Evolutionary conservation across 2,797 vertebrate species (phyloP), one percentile per base, ranked within the genome.

Genomic region (Chaetophractus vellerosus): DNA sequence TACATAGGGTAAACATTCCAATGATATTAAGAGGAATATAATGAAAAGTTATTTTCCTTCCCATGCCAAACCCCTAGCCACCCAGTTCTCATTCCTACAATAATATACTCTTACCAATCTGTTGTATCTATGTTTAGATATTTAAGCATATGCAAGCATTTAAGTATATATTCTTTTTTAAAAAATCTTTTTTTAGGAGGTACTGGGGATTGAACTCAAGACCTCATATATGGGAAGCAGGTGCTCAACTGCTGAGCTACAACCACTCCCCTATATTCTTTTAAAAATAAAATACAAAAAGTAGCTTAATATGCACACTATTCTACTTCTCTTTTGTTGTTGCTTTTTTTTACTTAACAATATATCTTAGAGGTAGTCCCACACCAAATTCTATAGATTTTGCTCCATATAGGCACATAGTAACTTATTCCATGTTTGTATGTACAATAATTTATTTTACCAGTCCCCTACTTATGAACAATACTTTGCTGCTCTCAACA

Each of bases 231-330:
- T 45, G 45, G 10, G 45, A 45, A 45, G 45, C 45, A 5, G 45
- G 45, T 8, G 10, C 45, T 45, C 45, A 45, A 45, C 45, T 8
- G 9, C 45, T 45, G 45, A 45, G 45, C 45, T 45, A 45, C 45
- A 45, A 45, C 45, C 7, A 10, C 45, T 45, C 45, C 45, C 45
- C 45, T 81, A 61, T 84, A 41, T 78, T 61, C 55, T 57, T 84
- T 81, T n/a, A 63, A 93, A 75, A 79, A 68, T 64, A 84, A 90
- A 90, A 94, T 75, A 33, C 23, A 86, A 88, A 85, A 15, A 4
- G 5, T 45, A 81, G 28, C 15, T 11, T 63, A 55, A 63, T 57
- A 79, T 88, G 18, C 14, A 74, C 63, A 9, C 16, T 71, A 14
- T 48, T 55, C 26, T 3, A 28, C 5, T 31, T 50, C 45, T 90